Evolutionary conservation across 2,797 vertebrate species (phyloP).

Genomic region (Sebastes kiyomatsui): DNA sequence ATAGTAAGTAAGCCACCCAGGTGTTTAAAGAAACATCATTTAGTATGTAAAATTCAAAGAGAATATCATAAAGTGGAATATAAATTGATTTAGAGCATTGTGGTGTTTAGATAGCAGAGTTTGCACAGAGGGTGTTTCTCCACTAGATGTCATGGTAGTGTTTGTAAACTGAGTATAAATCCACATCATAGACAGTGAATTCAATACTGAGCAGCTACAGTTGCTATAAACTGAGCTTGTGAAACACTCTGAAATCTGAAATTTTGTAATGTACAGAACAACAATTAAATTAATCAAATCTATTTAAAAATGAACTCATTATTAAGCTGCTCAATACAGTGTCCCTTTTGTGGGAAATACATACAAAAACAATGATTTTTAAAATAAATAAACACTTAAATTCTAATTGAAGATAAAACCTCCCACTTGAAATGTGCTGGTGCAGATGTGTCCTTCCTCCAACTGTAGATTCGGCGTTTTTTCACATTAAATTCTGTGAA

Average conservation of each 20-base stretch:
- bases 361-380: neutral
- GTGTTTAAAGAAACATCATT: neutral
- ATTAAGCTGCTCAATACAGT: neutral
- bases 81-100: neutral
- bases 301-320: neutral
- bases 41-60: neutral
- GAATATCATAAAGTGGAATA: neutral
- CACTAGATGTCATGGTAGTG: constrained; percentile 52
- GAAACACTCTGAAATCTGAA: no score
- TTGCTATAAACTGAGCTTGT: no score
- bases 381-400: no score
- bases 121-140: neutral
- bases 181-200: neutral
- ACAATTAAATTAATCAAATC: neutral
- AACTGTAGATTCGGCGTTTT: no score
- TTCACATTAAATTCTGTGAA: no score
- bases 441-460: neutral
- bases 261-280: no score
- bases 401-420: neutral
- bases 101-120: neutral
- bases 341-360: neutral
- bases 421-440: neutral
- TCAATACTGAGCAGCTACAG: no score
- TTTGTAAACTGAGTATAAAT: neutral
- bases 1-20: neutral